Evolutionary conservation across 2,797 vertebrate genomes (phyloP).

Genomic region (Phylloscopus collybita): DNA sequence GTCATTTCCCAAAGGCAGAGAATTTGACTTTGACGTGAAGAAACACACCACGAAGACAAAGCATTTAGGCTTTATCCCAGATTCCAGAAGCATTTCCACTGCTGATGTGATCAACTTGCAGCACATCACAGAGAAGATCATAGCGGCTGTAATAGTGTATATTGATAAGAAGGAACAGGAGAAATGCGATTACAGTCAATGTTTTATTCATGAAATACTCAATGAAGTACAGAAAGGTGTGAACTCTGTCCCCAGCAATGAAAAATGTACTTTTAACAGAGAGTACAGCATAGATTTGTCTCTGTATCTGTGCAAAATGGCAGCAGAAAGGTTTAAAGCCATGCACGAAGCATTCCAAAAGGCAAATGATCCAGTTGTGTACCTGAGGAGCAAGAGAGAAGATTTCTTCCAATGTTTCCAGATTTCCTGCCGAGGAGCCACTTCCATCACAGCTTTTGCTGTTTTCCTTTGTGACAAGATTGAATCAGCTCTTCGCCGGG

Average conservation of each 20-base stretch:
- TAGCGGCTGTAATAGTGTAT: neutral
- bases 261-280: constrained; percentile 22
- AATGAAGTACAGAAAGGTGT: neutral
- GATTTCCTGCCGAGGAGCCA: constrained; percentile 68
- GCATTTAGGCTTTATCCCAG: accelerated
- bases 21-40: neutral
- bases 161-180: neutral
- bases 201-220: constrained; percentile 64
- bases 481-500: neutral
- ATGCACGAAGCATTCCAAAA: constrained; percentile 21
- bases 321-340: neutral
- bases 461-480: constrained; percentile 65
- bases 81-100: accelerated
- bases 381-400: constrained; percentile 61
- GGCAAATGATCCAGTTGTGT: constrained; percentile 47
- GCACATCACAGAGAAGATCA: neutral
- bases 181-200: constrained; percentile 36
- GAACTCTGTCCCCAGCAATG: neutral
- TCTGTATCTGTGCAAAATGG: neutral
- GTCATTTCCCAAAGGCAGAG: accelerated
- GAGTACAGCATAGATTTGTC: neutral
- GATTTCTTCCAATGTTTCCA: constrained; percentile 72
- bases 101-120: neutral
- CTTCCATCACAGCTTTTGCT: constrained; percentile 57
- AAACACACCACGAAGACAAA: too few species aligned